A percentile compares a stretch with the other conserved stretches of the same genome.
These are phyloP conservation scores for Marronus borbonicus DNA, from an alignment of 2,888 invertebrate genomes.

Conservation along the genomic window DNA sequence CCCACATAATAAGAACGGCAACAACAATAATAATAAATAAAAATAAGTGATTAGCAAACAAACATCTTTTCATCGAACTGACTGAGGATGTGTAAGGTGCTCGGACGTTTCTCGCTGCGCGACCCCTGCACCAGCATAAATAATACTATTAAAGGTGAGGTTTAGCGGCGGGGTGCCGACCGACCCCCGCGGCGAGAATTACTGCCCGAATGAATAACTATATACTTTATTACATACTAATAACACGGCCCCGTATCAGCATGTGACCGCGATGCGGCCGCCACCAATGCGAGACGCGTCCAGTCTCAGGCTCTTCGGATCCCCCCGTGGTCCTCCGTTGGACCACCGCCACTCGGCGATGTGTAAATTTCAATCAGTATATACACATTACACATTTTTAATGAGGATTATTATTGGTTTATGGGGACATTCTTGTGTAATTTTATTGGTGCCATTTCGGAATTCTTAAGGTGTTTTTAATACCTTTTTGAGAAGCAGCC, in stretches of 20 bases:
- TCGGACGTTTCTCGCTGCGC: slow-evolving; percentile 61
- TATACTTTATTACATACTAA: slow-evolving; percentile 72
- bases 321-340: slow-evolving; percentile 45
- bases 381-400: slow-evolving; percentile 57
- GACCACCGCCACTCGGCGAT: slow-evolving; percentile 48
- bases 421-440: slow-evolving; percentile 50
- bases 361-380: slow-evolving; percentile 61
- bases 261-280: slow-evolving; percentile 64
- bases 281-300: slow-evolving; percentile 63
- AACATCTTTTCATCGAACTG: slow-evolving; percentile 61
- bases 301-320: slow-evolving; percentile 60
- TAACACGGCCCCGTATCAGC: slow-evolving; percentile 69
- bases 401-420: slow-evolving; percentile 58
- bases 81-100: slow-evolving; percentile 61
- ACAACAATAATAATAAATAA: slow-evolving; percentile 57
- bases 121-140: slow-evolving; percentile 68
- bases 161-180: slow-evolving; percentile 69
- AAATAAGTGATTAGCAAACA: slow-evolving; percentile 60
- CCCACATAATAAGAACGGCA: slow-evolving; percentile 51
- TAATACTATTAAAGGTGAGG: slow-evolving; percentile 72
- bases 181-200: slow-evolving; percentile 70
- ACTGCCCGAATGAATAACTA: slow-evolving; percentile 71
- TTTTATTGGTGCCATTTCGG: slow-evolving; percentile 49
- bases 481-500: slow-evolving; percentile 35
- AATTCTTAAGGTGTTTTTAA: slow-evolving; percentile 51